A percentile compares a stretch with the other conserved stretches of the same genome.
Conservation (phyloP, 2,113 vertebrate genomes). For the Ceyx cyanopectus region DNA sequence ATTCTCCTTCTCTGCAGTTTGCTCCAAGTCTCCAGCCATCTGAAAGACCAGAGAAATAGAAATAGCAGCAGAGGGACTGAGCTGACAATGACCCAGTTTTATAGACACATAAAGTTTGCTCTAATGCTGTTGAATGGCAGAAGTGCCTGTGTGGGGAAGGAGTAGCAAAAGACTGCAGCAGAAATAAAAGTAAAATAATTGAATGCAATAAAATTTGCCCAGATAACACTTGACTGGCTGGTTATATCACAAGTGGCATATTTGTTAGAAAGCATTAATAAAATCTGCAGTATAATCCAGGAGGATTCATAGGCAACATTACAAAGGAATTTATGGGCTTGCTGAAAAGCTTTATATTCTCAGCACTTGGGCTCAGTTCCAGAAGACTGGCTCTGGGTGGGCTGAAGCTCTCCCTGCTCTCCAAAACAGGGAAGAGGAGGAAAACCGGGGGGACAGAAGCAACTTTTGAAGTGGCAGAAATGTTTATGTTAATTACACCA, state of each 20-base stretch:
- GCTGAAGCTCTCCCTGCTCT: background rate
- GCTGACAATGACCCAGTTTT: background rate
- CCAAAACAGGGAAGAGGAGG: background rate
- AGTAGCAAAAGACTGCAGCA: background rate
- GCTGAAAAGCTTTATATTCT: background rate
- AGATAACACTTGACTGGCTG: background rate
- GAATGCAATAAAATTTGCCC: background rate
- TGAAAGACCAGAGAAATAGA: background rate
- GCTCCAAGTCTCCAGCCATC: background rate
- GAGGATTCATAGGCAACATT: background rate
- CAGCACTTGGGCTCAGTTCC: background rate
- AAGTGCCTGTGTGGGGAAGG: background rate
- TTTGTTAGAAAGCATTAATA: constrained; percentile 13
- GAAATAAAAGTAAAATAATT: background rate
- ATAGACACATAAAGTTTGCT: background rate
- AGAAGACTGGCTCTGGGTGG: background rate
- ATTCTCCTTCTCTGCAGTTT: background rate
- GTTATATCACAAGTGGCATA: background rate
- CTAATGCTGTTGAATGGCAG: background rate
- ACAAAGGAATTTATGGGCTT: background rate
- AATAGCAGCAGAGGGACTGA: background rate
- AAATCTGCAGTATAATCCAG: background rate
- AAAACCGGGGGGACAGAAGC: background rate
- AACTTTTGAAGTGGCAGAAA: background rate
- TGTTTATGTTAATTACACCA: background rate